These are phyloP conservation scores for Heliocidaris erythrogramma DNA, from an alignment of 35 echinoderm and acorn worm genomes.

Conservation along the genomic window DNA sequence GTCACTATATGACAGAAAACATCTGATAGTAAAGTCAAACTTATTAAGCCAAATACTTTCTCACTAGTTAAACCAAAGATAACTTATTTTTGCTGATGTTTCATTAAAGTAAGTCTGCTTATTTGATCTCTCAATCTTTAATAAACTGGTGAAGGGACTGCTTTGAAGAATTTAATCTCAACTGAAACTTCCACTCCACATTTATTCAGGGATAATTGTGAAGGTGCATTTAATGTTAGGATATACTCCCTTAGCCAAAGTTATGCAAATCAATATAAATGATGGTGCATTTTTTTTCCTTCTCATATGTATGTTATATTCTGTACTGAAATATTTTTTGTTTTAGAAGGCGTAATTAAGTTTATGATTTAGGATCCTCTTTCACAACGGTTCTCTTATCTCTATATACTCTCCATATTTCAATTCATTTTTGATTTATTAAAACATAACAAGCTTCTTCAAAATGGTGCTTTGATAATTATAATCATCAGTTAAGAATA, in stretches of 20 bases:
- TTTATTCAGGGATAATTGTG: not conserved
- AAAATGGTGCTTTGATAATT: not conserved
- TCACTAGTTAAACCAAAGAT: not conserved
- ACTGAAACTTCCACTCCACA: not conserved
- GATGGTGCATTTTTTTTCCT: not conserved
- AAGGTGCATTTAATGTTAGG: not conserved
- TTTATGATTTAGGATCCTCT: not conserved
- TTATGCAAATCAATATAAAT: not conserved
- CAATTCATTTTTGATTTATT: not conserved
- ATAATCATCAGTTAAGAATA: not conserved
- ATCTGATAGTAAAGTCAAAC: too few species aligned
- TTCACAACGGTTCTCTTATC: not conserved
- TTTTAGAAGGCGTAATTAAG: not conserved
- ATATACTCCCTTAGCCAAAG: not conserved
- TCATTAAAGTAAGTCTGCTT: not conserved
- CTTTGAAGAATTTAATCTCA: not conserved
- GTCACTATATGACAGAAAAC: too few species aligned
- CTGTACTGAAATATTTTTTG: slow-evolving; percentile 7
- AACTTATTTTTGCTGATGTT: not conserved
- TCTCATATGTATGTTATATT: not conserved
- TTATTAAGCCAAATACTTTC: too few species aligned
- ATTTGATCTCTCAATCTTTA: not conserved
- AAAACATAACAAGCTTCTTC: not conserved
- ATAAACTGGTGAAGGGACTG: not conserved
- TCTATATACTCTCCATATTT: not conserved